phyloP scores from a whole-genome alignment of 2,888 invertebrate species.

The Sinohyriopsis cumingii region DNA sequence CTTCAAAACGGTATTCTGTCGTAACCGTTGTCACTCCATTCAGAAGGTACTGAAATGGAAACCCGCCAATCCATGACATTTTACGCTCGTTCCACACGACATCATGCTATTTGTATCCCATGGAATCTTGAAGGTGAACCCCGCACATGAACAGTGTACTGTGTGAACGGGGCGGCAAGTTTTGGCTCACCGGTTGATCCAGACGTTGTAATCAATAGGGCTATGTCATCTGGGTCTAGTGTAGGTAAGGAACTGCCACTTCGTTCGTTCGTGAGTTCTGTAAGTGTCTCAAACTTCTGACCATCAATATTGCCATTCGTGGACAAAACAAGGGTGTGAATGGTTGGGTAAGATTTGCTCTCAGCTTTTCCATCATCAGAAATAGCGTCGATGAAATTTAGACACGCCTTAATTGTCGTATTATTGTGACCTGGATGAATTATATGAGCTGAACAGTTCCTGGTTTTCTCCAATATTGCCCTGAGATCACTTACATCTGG shows the following conservation, averaged over 20 bases:
- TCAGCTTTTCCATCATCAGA: conserved; percentile 4
- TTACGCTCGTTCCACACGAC: no score
- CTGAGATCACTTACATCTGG: conserved; percentile 9
- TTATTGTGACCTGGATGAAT: conserved; percentile 8
- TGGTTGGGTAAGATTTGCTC: conserved; percentile 2
- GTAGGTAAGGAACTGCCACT: conserved; percentile 3
- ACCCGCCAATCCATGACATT: no score
- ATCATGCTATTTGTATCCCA: background rate
- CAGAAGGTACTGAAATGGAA: background rate
- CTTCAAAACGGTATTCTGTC: background rate
- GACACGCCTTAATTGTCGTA: conserved; percentile 9
- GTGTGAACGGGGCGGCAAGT: conserved; percentile 18
- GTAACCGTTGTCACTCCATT: conserved; percentile 5
- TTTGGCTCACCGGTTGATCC: conserved; percentile 21
- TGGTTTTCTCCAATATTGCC: conserved; percentile 1
- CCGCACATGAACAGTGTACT: conserved; percentile 9
- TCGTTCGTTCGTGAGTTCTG: background rate
- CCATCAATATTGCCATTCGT: background rate
- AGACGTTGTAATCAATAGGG: conserved; percentile 12
- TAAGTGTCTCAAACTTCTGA: conserved; percentile 1
- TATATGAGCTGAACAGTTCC: conserved; percentile 8
- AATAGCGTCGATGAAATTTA: conserved; percentile 13
- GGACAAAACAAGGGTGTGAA: conserved; percentile 9
- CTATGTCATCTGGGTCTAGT: conserved; percentile 14
- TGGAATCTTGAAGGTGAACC: conserved; percentile 5